phyloP scores from a whole-genome alignment of 2,797 vertebrate genomes.

The Phoebastria nigripes region DNA sequence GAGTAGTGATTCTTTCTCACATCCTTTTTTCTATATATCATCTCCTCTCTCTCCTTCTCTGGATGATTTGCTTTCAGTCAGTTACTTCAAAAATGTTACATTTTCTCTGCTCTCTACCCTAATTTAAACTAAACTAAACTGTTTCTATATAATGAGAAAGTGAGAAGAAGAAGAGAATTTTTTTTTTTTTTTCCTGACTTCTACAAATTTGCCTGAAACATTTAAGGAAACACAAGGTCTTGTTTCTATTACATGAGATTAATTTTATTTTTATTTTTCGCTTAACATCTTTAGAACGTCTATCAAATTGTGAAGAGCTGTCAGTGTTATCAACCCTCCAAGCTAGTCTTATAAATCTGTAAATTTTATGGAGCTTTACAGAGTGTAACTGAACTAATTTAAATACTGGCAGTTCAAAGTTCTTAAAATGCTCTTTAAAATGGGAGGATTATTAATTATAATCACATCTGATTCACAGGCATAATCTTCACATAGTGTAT shows the following conservation, averaged over 20 bases:
- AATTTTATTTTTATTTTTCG: background rate
- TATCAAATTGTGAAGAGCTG: background rate
- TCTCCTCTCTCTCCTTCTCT: background rate
- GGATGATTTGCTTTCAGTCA: background rate
- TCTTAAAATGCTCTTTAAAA: conserved; percentile 27
- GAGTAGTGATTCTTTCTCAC: background rate
- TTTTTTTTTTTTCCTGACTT: background rate
- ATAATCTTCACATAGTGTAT: background rate
- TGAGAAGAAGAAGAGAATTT: background rate
- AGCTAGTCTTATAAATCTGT: background rate
- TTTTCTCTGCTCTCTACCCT: background rate
- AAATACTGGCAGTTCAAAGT: conserved; percentile 42
- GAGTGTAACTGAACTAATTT: conserved; percentile 15
- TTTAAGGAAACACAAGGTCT: background rate
- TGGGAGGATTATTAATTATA: conserved; percentile 48
- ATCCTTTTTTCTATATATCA: background rate
- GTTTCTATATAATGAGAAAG: background rate
- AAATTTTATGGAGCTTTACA: conserved; percentile 39
- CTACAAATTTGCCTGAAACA: background rate
- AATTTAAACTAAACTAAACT: background rate
- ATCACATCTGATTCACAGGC: conserved; percentile 31
- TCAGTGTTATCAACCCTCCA: background rate
- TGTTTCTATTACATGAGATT: background rate
- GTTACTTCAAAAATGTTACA: background rate
- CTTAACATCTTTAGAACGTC: background rate